Base-by-base conservation (phyloP, 2,888 invertebrate genomes). In the Cancer borealis region DNA sequence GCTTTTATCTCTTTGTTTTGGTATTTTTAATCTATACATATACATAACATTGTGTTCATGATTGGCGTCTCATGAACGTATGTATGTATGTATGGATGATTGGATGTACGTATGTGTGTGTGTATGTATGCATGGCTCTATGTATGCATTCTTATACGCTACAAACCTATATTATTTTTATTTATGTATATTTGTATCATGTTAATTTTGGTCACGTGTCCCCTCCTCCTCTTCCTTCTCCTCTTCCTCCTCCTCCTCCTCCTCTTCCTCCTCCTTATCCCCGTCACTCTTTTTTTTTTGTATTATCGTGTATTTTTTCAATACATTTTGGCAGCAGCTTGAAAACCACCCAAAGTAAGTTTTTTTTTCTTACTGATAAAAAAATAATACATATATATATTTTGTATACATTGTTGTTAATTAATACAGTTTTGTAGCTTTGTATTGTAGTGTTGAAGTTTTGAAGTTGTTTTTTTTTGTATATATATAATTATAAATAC, bases 291-390 rank as follows among this genome's bases (percentile, higher is more conserved):
- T n/a, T n/a, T 66, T 21, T 21, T 66, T n/a, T 4, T 66, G 21
- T n/a, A 66, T n/a, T 14, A 66, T 39, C 39, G 39, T 39, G 39
- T 39, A 39, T 2, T 39, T 39, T 39, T 39, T 39, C 2, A 39
- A 39, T 39, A 66, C 66, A 66, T n/a, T 66, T 6, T n/a, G 21
- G 66, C 66, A 66, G n/a, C n/a, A 3, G n/a, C n/a, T 66, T 66
- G n/a, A n/a, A n/a, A n/a, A 66, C 66, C n/a, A n/a, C 66, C n/a
- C 66, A 66, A 66, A 66, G 66, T 66, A 66, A n/a, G 66, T 66
- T 66, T 17, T 66, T 66, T 54, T 66, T 66, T 66, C 14, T n/a
- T 66, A 66, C 14, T 66, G 54, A 3, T 14, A 0, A 54, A 17
- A 54, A 14, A 30, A 10, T 14, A 30, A 12, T 26, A 79, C 26